Evolutionary conservation across 2,888 invertebrate genomes (phyloP), one percentile per base, ranked within the genome.

Genomic region (Drepanosiphum platanoidis): DNA sequence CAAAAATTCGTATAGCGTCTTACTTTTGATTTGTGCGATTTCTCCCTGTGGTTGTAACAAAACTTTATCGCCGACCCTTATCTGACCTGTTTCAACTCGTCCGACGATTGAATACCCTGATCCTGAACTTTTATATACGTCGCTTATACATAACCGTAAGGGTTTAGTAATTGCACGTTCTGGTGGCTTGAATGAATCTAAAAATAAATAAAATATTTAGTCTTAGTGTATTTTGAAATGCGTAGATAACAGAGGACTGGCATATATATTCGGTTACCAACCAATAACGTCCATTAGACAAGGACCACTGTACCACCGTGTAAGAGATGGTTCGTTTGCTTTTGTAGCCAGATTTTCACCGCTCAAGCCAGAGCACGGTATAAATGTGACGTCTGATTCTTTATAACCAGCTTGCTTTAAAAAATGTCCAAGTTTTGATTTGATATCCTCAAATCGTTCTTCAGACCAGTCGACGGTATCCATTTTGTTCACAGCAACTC

Each of bases 401-500:
- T 95, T 94, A 89, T 95, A 98, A 1, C 98, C 98, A 30, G 95
- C 97, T 90, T 96, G 96, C 90, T 95, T 97, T 36, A 99, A 90
- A 88, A 97, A 97, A 15, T 91, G 89, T 88, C 93, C 94, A 74
- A 99, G 91, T 90, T 96, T 97, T 82, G 92, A 92, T 0, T 93
- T 93, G 87, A 99, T 97, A 89, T 98, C 97, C 88, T 94, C 92
- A 90, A 97, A 99, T 88, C 99, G 92, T 11, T 95, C 94, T 89
- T 96, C 92, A 1, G 95, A 95, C 99, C 99, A 99, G 84, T 94
- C 94, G 0, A 95, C 96, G 0, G 97, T 99, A 89, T 99, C 99
- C 89, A 99, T 91, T 91, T 99, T 99, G 89, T 99, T 99, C 30
- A 99, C 94, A 52, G 96, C 97, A 1, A 99, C 97, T 27, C 96